Evolutionary conservation across 2,113 vertebrate genomes (phyloP).

Genomic region (Muntiacus reevesi): DNA sequence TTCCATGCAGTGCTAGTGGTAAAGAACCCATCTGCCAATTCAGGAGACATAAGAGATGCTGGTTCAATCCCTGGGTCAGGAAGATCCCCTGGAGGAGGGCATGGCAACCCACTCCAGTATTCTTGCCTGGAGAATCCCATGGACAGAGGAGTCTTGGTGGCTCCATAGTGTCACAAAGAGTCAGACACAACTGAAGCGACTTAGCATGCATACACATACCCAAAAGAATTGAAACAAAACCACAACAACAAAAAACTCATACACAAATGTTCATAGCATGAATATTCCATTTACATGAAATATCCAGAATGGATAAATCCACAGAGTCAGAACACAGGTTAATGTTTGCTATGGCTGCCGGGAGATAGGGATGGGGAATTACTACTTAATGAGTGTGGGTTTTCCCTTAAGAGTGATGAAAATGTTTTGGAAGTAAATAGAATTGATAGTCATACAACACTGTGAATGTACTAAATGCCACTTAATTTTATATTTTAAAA

Average conservation of each 20-base stretch:
- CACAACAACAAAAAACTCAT: neutral
- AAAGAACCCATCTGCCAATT: neutral
- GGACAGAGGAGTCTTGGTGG: neutral
- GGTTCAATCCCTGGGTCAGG: neutral
- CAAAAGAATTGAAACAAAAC: neutral
- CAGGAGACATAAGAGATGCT: neutral
- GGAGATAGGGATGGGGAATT: neutral
- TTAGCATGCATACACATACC: neutral
- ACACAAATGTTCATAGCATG: neutral
- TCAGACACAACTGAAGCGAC: neutral
- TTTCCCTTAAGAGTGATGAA: neutral
- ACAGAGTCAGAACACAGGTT: neutral
- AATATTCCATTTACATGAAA: neutral
- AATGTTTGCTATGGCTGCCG: neutral
- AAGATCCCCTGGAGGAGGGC: neutral
- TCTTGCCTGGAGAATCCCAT: neutral
- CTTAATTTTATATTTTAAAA: constrained; percentile 26
- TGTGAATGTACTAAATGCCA: neutral
- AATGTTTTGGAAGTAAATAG: constrained; percentile 14
- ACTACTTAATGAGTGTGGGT: neutral
- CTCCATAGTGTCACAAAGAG: neutral
- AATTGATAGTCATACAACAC: neutral
- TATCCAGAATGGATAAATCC: neutral
- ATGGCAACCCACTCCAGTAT: neutral
- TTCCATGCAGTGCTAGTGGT: neutral